Percentiles rank a stretch among this genome's conserved stretches.
Evolutionary conservation across 1,140 invertebrate genomes (phyloP).

Genomic region (Drosophila kepulauana): DNA sequence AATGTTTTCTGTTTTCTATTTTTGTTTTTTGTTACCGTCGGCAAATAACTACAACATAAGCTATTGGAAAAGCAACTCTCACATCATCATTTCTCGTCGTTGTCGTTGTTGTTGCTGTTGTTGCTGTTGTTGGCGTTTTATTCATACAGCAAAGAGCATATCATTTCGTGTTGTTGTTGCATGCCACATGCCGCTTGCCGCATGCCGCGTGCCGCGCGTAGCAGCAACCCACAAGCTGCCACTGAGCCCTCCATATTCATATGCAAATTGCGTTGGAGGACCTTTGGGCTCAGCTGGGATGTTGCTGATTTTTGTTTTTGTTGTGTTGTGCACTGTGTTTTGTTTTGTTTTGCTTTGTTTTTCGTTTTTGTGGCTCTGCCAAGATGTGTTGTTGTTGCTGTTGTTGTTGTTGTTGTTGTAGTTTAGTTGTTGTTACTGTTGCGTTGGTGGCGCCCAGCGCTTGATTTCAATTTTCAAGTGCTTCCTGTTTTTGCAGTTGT

Average conservation of each 20-base stretch:
- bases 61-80: conserved; percentile 62
- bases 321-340: not conserved
- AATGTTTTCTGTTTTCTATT: conserved; percentile 11
- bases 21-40: conserved; percentile 45
- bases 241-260: conserved; percentile 70
- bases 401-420: conserved; percentile 41
- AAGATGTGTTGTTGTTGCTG: conserved; percentile 31
- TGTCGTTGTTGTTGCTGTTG: conserved; percentile 14
- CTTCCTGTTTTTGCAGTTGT: conserved; percentile 67
- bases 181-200: conserved; percentile 34
- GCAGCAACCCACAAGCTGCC: conserved; percentile 62
- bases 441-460: conserved; percentile 74
- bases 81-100: conserved; percentile 41
- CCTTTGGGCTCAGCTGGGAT: conserved; percentile 62
- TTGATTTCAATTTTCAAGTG: conserved; percentile 82
- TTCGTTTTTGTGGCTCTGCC: conserved; percentile 19
- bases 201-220: conserved; percentile 12
- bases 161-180: conserved; percentile 42
- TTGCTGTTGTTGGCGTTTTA: conserved; percentile 63
- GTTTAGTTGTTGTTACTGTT: conserved; percentile 35
- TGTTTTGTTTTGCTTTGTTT: conserved; percentile 26
- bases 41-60: conserved; percentile 78
- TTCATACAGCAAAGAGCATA: conserved; percentile 67
- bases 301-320: conserved; percentile 33
- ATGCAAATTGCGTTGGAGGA: conserved; percentile 77